Evolutionary conservation across 64 coral and sea anemone species (phyloP), one percentile per base, ranked within the genome.

Genomic region (Catalaphyllia jardinei): DNA sequence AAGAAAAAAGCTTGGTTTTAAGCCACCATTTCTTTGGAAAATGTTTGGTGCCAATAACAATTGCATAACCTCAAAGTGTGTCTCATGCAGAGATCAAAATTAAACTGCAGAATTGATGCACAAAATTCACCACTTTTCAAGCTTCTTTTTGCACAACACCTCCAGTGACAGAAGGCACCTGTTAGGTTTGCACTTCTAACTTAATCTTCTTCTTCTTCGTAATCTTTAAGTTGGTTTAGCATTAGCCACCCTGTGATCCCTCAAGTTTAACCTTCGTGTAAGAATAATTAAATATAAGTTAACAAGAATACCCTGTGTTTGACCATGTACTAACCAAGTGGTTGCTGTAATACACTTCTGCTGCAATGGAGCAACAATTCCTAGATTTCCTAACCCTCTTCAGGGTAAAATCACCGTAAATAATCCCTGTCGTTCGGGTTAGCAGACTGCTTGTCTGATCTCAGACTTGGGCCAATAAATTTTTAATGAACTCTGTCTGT

Each of bases 401-500:
- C 63, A 50, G 11, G 7, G 11, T 52, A 71, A 85, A 71, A 85
- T 85, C 81, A 71, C 64, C 11, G 20, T 85, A 85, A 85, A 85
- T 42, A 85, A 85, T 85, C 39, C 69, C 22, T 85, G 62, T 39
- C 63, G 30, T 51, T 46, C 20, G 9, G 81, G 33, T 25, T 33
- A 42, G 62, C 81, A 85, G 62, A 85, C 81, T 85, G 22, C 4
- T 12, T 85, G 81, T 51, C 81, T 85, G 81, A 27, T 71, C 81
- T 51, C 29, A 85, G 81, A 71, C 81, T 71, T 71, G 33, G 42
- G 33, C 62, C 35, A 85, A 85, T 85, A 71, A 85, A 85, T 85
- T 85, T 85, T 85, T 71, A 85, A 85, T 85, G 81, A 85, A 60
- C 62, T 85, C 81, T 49, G 81, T 85, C 81, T 85, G 62, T 71